A percentile compares a stretch with the other conserved stretches of the same genome.
phyloP scores from a whole-genome alignment of 53 echinoderm and acorn worm genomes.

The Stichopus horrens region DNA sequence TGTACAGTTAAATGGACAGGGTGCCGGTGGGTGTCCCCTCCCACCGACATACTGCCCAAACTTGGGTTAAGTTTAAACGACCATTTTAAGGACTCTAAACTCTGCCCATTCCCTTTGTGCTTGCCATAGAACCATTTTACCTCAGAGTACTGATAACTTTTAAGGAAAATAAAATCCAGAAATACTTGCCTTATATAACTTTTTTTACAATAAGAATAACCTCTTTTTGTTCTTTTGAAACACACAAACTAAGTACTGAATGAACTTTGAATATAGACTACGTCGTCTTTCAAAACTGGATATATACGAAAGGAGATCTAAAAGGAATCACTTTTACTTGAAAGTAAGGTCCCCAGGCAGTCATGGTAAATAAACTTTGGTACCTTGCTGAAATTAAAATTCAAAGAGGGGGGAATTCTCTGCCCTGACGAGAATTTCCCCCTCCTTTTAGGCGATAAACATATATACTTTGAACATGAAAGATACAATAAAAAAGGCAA shows the following conservation, averaged over 20 bases:
- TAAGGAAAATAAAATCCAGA: no score
- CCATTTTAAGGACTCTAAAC: no score
- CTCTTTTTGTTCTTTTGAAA: not conserved
- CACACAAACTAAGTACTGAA: not conserved
- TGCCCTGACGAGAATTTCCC: constrained; percentile 8
- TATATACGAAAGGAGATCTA: not conserved
- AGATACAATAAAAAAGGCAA: no score
- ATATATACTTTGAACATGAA: no score
- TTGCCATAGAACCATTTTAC: no score
- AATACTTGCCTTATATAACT: no score
- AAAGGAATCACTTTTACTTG: not conserved
- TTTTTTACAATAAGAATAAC: no score
- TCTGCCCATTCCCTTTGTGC: no score
- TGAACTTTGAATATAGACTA: not conserved
- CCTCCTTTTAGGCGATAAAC: no score
- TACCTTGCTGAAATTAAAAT: constrained; percentile 20
- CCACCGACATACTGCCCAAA: not conserved
- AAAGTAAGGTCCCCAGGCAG: constrained; percentile 7
- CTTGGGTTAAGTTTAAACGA: no score
- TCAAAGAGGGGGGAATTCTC: constrained; percentile 10
- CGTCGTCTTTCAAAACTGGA: not conserved
- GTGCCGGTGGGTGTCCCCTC: not conserved
- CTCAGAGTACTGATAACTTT: no score
- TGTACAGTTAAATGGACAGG: not conserved
- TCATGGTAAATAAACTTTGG: constrained; percentile 34